Evolutionary conservation across 2,113 vertebrate species (phyloP), one percentile per base, ranked within the genome.

Genomic region (Macroglossus sobrinus): DNA sequence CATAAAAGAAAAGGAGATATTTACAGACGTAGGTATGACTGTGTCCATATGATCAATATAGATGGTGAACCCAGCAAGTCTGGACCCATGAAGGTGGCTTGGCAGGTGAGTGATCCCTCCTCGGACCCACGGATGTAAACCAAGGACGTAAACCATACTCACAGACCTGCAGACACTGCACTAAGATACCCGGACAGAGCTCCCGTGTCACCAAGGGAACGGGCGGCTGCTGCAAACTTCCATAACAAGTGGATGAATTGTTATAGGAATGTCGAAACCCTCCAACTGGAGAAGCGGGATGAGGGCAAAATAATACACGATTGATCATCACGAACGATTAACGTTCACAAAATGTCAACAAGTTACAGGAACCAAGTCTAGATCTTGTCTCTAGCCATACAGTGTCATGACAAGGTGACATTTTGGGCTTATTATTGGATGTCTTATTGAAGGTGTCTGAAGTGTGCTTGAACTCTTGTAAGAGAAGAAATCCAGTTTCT

Each of bases 51-150:
- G 59, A 55, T 55, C 22, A 22, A 0, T 1, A 26, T 3, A 6
- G 66, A 43, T 8, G 71, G 28, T 1, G 19, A 38, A 4, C 21
- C 35, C 55, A 4, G 40, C 15, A 8, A 45, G 10, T 24, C 0
- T 24, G 84, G 50, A 43, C 21, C 63, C 22, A 2, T 2, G 9
- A 40, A n/a, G n/a, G 10, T 33, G 40, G 3, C 3, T 6, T 30
- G 76, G 13, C 30, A 10, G 3, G 1, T 2, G 1, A 15, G 10
- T 8, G 4, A 10, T 11, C 55, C 10, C 13, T 28, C n/a, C 30
- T 53, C 10, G 0, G 14, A 11, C 14, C 71, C 63, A 69, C 13
- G 33, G 16, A 61, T 3, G 11, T 55, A 45, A 30, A 43, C 80
- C 61, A 68, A 15, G 30, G 15, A 59, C 4, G 13, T 61, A 40